phyloP scores from a whole-genome alignment of 1,140 invertebrate genomes.

The Caenorhabditis remanei region DNA sequence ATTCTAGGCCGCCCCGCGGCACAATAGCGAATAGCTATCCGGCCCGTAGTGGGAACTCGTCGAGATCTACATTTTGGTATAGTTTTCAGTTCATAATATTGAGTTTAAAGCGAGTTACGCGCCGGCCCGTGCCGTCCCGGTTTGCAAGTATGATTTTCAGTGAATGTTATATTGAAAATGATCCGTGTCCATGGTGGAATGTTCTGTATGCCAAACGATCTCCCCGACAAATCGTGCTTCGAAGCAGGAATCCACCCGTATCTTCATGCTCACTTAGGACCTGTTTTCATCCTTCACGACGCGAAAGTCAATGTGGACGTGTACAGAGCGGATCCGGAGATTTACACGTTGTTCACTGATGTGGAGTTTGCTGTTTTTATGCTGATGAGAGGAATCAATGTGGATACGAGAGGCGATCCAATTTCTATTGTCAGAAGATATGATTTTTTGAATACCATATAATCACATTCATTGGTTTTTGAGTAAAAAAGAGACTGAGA shows the following conservation, averaged over 20 bases:
- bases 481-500: no score
- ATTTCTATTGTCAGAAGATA: background rate
- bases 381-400: background rate
- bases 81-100: no score
- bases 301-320: background rate
- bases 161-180: background rate
- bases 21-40: no score
- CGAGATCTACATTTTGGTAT: no score
- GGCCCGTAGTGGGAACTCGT: no score
- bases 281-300: constrained; percentile 4
- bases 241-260: background rate
- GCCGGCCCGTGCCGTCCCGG: no score
- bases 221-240: background rate
- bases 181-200: background rate
- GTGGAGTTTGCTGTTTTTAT: background rate
- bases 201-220: background rate
- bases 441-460: no score
- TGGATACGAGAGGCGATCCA: background rate
- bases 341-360: constrained; percentile 7
- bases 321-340: background rate
- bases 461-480: no score
- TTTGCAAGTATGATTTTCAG: no score
- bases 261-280: constrained; percentile 1
- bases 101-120: no score
- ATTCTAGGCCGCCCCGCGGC: no score